A percentile compares a stretch with the other conserved stretches of the same genome.
Evolutionary conservation across 1,140 invertebrate genomes (phyloP).

Genomic region (Coptotermes formosanus): DNA sequence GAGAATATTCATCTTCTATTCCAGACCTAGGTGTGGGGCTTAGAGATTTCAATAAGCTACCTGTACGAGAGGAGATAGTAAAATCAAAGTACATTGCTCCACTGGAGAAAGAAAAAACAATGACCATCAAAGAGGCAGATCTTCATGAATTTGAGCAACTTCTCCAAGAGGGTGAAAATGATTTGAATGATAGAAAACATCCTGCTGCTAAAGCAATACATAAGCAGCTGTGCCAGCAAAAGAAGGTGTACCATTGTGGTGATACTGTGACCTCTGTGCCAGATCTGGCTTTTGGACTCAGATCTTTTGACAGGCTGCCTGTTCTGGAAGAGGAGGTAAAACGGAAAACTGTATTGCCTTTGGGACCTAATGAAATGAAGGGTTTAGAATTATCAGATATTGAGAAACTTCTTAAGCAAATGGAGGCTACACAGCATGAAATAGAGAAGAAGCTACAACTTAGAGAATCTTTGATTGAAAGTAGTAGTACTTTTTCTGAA

Average conservation of each 20-base stretch:
- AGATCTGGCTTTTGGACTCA: not conserved
- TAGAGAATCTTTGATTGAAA: not conserved
- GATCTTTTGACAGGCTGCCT: not conserved
- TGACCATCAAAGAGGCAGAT: not conserved
- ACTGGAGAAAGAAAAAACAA: not conserved
- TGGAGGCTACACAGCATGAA: conserved; percentile 48
- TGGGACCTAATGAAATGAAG: conserved; percentile 33
- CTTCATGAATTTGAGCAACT: not conserved
- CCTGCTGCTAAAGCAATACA: not conserved
- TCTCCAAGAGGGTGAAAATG: not conserved
- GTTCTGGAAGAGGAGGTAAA: not conserved
- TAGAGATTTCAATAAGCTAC: conserved; percentile 35
- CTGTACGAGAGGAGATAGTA: conserved; percentile 21
- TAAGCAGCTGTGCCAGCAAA: not conserved
- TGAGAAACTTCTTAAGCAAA: conserved; percentile 47
- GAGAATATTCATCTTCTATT: conserved; percentile 43
- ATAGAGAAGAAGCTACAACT: conserved; percentile 39
- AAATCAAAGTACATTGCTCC: conserved; percentile 19
- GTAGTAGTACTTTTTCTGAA: not conserved
- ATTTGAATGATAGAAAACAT: not conserved
- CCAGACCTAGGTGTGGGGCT: conserved; percentile 47
- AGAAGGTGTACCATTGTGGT: not conserved
- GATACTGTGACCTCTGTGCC: not conserved
- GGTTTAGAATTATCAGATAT: conserved; percentile 50
- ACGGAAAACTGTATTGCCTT: conserved; percentile 18